phyloP scores from a whole-genome alignment of 1,140 invertebrate species.

The Heliconius hermathena region DNA sequence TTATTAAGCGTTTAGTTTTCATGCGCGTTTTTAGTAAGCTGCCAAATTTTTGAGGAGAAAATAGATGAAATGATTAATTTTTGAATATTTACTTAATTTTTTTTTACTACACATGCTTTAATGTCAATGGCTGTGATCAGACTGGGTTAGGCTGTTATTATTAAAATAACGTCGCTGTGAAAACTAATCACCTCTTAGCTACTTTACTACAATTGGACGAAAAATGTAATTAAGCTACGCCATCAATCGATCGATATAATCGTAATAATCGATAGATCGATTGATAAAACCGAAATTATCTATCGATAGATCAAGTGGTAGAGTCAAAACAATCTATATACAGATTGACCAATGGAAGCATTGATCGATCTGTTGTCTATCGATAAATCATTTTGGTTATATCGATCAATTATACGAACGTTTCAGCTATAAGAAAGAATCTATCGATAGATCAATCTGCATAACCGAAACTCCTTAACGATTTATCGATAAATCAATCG shows the following conservation, averaged over 20 bases:
- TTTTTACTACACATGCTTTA: not conserved
- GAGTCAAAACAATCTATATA: no score
- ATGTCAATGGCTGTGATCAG: not conserved
- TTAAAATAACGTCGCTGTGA: conserved; percentile 47
- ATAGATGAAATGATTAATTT: conserved; percentile 2
- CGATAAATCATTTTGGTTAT: not conserved
- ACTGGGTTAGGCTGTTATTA: conserved; percentile 15
- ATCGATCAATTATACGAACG: no score
- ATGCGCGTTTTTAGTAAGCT: conserved; percentile 5
- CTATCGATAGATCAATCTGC: not conserved
- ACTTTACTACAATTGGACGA: conserved; percentile 71
- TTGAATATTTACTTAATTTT: not conserved
- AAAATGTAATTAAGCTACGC: conserved; percentile 61
- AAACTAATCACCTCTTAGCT: conserved; percentile 68
- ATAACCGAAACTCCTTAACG: not conserved
- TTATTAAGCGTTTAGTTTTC: conserved; percentile 5
- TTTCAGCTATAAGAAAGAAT: not conserved
- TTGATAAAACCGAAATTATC: conserved; percentile 22
- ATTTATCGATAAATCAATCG: conserved; percentile 13
- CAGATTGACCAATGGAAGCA: no score
- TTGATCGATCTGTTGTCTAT: not conserved
- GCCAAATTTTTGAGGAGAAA: conserved; percentile 7
- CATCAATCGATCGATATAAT: conserved; percentile 52
- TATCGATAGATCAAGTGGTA: conserved; percentile 11
- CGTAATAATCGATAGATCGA: conserved; percentile 2